Base-by-base conservation (phyloP, 2,113 vertebrate genomes). In the Gasterosteus nipponicus region DNA sequence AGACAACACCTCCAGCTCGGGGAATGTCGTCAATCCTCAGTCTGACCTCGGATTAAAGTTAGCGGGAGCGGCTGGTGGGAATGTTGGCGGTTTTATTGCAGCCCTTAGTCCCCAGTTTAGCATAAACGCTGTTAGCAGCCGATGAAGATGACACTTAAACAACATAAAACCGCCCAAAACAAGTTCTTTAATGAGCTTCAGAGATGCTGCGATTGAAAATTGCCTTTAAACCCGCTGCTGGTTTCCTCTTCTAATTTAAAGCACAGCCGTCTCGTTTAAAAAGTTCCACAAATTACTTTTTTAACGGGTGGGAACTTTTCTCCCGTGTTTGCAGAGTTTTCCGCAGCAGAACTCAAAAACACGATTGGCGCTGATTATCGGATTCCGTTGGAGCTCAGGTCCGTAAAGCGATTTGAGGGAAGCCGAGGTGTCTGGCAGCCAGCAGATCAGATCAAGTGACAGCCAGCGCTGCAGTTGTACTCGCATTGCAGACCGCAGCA, bases 401-500 rank as follows among this genome's bases (percentile, higher is more conserved):
- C 80, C 77, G 73, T 76, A 80, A 87, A 87, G 81, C 35, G 85
- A 81, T 86, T 86, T 89, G 3, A 74, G 74, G 77, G 70, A 65
- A 82, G 81, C 84, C 59, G 77, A 85, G 83, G 91, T 80, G 86
- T 87, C 79, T 82, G 72, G 66, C 73, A 68, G 76, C 80, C 75
- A 81, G 78, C 64, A 57, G 76, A 85, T 86, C 65, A 69, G 89
- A 88, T 92, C 88, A 69, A 85, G 86, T 92, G 88, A 84, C 88
- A 81, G 85, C 51, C 49, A 89, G 78, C 69, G 31, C 86, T 89
- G 91, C 90, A 91, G 90, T 86, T 69, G 85, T 80, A 87, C 85
- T 86, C 73, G 11, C 69, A 82, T 84, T 91, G 90, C 90, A 91
- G 73, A 91, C 86, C 80, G 66, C 90, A 91, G 89, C 89, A 87